Conservation (phyloP, 2,888 invertebrate species). For the Diploptera punctata region DNA sequence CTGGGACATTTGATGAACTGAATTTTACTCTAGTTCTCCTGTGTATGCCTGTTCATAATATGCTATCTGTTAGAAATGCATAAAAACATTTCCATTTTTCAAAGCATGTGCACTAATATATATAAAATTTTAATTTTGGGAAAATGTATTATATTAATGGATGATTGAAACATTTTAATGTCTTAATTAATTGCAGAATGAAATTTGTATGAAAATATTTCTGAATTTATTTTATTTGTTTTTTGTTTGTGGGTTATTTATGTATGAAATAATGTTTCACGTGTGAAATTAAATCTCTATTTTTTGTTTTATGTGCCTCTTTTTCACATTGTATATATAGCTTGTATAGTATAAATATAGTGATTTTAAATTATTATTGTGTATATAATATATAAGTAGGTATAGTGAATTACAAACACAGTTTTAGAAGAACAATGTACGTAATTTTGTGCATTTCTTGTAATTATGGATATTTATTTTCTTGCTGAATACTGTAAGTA, state of each 20-base stretch:
- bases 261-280: neutral
- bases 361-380: constrained; percentile 17
- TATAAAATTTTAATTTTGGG: no score
- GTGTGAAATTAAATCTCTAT: neutral
- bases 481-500: constrained; percentile 13
- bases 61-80: no score
- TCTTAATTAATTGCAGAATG: no score
- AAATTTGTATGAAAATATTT: no score
- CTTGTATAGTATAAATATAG: constrained; percentile 13
- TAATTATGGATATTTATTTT: constrained; percentile 23
- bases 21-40: no score
- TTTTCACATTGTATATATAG: constrained; percentile 8
- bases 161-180: no score
- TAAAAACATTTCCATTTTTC: no score
- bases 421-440: neutral
- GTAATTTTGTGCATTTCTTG: constrained; percentile 13
- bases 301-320: constrained; percentile 20
- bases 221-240: no score
- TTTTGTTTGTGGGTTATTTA: neutral
- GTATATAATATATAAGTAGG: constrained; percentile 22
- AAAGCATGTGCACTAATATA: no score
- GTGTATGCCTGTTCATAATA: no score
- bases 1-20: no score
- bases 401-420: neutral
- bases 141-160: no score